Evolutionary conservation across 2,888 invertebrate genomes (phyloP), one percentile per base, ranked within the genome.

Genomic region (Anagyrus pseudococci): DNA sequence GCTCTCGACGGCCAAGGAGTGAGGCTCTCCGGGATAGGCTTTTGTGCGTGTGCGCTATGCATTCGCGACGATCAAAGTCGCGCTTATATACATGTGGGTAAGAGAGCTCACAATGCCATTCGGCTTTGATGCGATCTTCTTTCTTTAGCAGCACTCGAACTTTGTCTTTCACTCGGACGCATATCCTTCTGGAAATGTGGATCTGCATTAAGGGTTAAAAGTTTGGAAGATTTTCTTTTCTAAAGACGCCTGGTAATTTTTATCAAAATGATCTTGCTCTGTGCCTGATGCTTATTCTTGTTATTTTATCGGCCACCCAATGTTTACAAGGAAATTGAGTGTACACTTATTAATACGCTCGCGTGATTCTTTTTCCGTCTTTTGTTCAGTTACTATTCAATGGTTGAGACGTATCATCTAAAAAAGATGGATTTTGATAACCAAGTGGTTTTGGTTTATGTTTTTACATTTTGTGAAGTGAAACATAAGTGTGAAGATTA

Each of bases 171-270:
- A 10, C 29, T 4, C 29, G 6, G 6, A 4, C 10, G 29, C 4
- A 29, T 29, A 29, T 29, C 29, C 10, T 29, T 29, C 29, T 29
- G 29, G 29, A 10, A 29, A 29, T 29, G 29, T 10, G 29, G 4
- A 29, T 29, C 4, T 3, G 49, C 6, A 10, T 26, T 50, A 52
- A 62, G 61, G 56, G 56, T 62, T 62, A 62, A 56, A 52, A 50
- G 46, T 40, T 50, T 10, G 40, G 37, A 46, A 56, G 52, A 56
- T 25, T 52, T 46, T 10, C 44, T 52, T 43, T 29, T 29, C 29
- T 4, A 10, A 10, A 29, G 6, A 4, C 29, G 6, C 4, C 15
- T 17, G 19, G 1, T 3, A 13, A 44, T 44, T 62, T 52, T 62
- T 52, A 46, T 61, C 54, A n/a, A 43, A 50, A 17, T 19, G 26